These are phyloP conservation scores for Caligus rogercresseyi DNA, from an alignment of 1,140 invertebrate species.

Conservation along the genomic window DNA sequence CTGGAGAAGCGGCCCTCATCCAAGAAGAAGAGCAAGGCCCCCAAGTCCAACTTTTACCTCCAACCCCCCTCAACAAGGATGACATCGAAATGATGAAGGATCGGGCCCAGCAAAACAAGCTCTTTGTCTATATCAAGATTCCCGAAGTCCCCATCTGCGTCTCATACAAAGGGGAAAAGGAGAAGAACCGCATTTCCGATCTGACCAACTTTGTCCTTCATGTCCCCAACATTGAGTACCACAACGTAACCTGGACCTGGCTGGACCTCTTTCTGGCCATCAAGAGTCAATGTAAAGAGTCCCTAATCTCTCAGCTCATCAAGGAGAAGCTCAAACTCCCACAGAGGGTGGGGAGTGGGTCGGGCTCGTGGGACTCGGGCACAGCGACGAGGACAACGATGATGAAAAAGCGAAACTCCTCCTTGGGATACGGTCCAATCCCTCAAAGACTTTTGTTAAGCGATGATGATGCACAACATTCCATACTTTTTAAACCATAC, in stretches of 20 bases:
- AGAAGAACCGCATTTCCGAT: conserved; percentile 84
- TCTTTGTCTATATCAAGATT: conserved; percentile 95
- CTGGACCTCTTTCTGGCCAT: conserved; percentile 88
- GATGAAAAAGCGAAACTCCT: conserved; percentile 85
- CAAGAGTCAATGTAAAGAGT: conserved; percentile 53
- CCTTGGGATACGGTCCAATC: conserved; percentile 40
- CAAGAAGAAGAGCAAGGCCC: conserved; percentile 36
- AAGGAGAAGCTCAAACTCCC: conserved; percentile 75
- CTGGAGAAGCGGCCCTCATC: conserved; percentile 34
- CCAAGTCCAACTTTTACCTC: conserved; percentile 65
- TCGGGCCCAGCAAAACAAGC: conserved; percentile 91
- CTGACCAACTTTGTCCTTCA: conserved; percentile 71
- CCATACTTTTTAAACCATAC: no score
- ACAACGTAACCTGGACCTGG: conserved; percentile 99
- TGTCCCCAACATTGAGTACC: conserved; percentile 89
- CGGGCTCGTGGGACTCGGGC: conserved; percentile 30
- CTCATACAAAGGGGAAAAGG: conserved; percentile 93
- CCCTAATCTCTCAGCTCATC: conserved; percentile 57
- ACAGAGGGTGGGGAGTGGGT: background rate
- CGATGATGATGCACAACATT: no score
- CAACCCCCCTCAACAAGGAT: conserved; percentile 57
- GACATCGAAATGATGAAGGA: conserved; percentile 98
- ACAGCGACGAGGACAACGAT: conserved; percentile 46
- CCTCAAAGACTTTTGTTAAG: background rate
- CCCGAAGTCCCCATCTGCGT: conserved; percentile 64